A percentile compares a stretch with the other conserved stretches of the same genome.
Evolutionary conservation across 2,113 vertebrate genomes (phyloP).

Genomic region (Amphiprion ocellaris): DNA sequence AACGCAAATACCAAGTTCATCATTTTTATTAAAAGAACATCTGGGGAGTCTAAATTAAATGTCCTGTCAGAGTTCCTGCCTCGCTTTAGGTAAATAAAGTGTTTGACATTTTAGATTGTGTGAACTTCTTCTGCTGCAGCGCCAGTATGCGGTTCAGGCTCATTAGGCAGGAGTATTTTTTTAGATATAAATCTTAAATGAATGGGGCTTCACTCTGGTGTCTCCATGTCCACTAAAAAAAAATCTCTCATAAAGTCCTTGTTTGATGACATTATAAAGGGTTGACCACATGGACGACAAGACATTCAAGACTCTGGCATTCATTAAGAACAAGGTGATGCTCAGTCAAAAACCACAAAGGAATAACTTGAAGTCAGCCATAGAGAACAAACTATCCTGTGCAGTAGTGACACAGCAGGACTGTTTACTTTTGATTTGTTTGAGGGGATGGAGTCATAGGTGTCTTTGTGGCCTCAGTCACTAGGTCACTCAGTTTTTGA

Average conservation of each 20-base stretch:
- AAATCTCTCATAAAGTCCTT: not conserved
- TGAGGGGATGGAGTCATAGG: too few species aligned
- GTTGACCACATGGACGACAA: constrained; percentile 7
- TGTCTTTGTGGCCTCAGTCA: too few species aligned
- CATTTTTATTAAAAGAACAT: not conserved
- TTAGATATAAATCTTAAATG: not conserved
- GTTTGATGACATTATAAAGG: constrained; percentile 12
- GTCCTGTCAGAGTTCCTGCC: not conserved
- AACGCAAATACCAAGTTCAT: not conserved
- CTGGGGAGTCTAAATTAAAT: not conserved
- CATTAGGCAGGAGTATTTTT: constrained; percentile 8
- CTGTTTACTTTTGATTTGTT: too few species aligned
- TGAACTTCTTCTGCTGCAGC: too few species aligned
- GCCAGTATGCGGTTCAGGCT: not conserved
- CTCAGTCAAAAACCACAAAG: constrained; percentile 31
- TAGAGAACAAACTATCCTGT: too few species aligned
- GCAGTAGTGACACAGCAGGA: too few species aligned
- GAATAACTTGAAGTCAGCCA: constrained; percentile 8
- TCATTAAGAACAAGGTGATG: constrained; percentile 34
- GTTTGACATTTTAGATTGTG: not conserved
- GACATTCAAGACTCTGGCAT: constrained; percentile 18
- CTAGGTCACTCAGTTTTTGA: too few species aligned
- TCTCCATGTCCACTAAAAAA: not conserved
- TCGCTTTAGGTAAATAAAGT: not conserved
- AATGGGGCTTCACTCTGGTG: not conserved